Conservation (phyloP, 2,888 invertebrate genomes). For the Euzophera pinguis region DNA sequence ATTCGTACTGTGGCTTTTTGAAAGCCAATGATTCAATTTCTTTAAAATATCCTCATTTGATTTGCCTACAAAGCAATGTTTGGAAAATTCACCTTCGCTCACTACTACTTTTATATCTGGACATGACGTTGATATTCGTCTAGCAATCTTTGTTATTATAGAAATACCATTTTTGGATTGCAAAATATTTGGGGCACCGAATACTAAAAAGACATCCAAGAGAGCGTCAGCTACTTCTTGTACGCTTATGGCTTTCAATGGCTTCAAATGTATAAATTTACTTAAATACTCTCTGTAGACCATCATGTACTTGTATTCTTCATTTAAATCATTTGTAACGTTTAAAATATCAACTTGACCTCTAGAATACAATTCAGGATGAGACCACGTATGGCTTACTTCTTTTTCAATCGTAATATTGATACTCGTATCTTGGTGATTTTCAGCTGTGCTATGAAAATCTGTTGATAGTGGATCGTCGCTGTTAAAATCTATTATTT, state of each 20-base stretch:
- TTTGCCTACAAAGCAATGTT: constrained; percentile 32
- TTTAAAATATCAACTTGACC: constrained; percentile 50
- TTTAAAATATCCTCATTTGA: constrained; percentile 47
- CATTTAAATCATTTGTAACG: constrained; percentile 36
- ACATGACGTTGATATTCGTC: constrained; percentile 32
- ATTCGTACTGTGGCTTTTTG: constrained; percentile 35
- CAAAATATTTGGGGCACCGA: constrained; percentile 53
- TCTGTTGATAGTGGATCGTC: neutral
- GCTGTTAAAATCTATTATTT: neutral
- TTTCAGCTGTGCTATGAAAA: neutral
- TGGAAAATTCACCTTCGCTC: constrained; percentile 28
- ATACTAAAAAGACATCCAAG: constrained; percentile 47
- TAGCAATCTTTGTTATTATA: constrained; percentile 44
- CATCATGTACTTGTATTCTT: constrained; percentile 47
- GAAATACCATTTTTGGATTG: constrained; percentile 49
- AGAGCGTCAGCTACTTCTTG: constrained; percentile 41
- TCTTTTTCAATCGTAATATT: constrained; percentile 10
- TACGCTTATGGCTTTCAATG: constrained; percentile 39
- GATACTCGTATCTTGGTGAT: neutral
- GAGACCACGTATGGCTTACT: constrained; percentile 7
- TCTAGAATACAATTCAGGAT: constrained; percentile 44
- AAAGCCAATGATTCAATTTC: constrained; percentile 41
- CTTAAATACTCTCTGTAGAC: constrained; percentile 45
- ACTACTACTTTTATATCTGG: constrained; percentile 42
- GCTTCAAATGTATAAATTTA: constrained; percentile 45